A percentile compares a stretch with the other conserved stretches of the same genome.
Conservation (phyloP, 2,113 vertebrate genomes). For the Charadrius vociferus region DNA sequence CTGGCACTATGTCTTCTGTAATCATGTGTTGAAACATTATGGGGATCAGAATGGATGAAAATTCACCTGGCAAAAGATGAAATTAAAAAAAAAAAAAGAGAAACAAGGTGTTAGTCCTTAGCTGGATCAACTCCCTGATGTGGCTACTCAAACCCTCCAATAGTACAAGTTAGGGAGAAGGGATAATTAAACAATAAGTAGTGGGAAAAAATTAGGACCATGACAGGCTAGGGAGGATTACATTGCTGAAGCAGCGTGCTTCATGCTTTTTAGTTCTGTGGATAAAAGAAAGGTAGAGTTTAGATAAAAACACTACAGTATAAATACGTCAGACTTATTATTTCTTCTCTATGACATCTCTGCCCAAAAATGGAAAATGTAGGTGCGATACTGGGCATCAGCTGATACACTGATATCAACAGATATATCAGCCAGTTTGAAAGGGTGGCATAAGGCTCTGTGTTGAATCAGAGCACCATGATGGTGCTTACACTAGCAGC, state of each 20-base stretch:
- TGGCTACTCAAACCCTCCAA: neutral
- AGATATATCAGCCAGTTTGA: neutral
- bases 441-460: neutral
- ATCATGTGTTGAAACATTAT: neutral
- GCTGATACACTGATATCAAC: neutral
- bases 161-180: neutral
- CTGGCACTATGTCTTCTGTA: neutral
- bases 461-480: neutral
- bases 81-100: rapidly evolving
- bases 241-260: neutral
- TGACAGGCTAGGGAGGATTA: neutral
- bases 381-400: neutral
- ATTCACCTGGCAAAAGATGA: neutral
- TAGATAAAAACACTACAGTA: neutral
- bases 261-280: neutral
- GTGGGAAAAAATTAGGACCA: neutral
- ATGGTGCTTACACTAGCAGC: neutral
- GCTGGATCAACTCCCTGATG: neutral
- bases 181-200: neutral
- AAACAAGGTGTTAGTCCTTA: neutral
- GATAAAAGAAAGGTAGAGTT: neutral
- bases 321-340: neutral
- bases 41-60: neutral
- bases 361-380: neutral
- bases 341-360: neutral